These are phyloP conservation scores for Macrobrachium rosenbergii DNA, from an alignment of 1,140 invertebrate species.

Conservation along the genomic window DNA sequence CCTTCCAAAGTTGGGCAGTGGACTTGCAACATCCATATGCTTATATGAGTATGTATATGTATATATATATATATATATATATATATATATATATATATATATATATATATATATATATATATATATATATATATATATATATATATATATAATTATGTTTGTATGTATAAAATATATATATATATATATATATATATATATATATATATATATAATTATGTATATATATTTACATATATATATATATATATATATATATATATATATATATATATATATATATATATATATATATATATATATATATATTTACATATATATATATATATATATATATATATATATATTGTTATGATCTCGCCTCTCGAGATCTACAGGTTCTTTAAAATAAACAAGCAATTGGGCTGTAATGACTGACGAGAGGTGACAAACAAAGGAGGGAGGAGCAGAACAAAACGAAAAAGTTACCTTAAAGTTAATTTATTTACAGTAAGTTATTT, in stretches of 20 bases:
- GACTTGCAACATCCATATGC: neutral
- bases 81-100: slow-evolving; percentile 27
- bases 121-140: neutral
- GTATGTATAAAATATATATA: neutral
- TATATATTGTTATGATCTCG: no score
- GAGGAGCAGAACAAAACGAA: no score
- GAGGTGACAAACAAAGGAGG: no score
- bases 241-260: neutral
- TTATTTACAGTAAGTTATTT: no score
- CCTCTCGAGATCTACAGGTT: no score
- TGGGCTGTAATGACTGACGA: no score
- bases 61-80: slow-evolving; percentile 16
- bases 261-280: neutral
- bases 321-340: no score
- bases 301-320: no score
- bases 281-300: no score
- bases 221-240: neutral
- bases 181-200: neutral
- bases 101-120: slow-evolving; percentile 27
- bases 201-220: slow-evolving; percentile 13
- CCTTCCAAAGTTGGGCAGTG: no score
- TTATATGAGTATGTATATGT: neutral
- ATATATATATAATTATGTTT: slow-evolving; percentile 4
- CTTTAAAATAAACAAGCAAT: no score
- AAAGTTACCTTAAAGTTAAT: no score